Conservation (phyloP, 64 coral and sea anemone species). For the Stichodactyla mertensii region DNA sequence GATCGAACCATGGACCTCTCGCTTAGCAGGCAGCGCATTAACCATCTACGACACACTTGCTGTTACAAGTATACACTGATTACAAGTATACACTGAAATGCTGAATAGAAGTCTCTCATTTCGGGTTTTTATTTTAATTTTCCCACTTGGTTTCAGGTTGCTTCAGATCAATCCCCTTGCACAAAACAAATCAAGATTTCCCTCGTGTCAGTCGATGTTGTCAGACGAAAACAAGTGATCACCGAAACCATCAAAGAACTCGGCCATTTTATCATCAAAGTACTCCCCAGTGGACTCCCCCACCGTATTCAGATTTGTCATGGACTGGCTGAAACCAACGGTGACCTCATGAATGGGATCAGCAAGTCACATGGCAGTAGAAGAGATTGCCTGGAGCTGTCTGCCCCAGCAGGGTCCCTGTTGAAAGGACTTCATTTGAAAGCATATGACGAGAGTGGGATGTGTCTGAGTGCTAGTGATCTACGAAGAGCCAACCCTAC, state of each 20-base stretch:
- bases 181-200: slow-evolving; percentile 61
- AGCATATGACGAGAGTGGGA: slow-evolving; percentile 80
- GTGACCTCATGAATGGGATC: slow-evolving; percentile 35
- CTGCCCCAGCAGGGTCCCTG: slow-evolving; percentile 67
- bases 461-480: slow-evolving; percentile 26
- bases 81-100: too few species aligned
- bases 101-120: not conserved
- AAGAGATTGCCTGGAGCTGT: slow-evolving; percentile 68
- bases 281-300: slow-evolving; percentile 77
- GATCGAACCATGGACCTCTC: too few species aligned
- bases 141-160: not conserved
- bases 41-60: too few species aligned
- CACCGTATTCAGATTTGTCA: slow-evolving; percentile 69
- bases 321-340: not conserved
- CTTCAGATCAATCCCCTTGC: slow-evolving; percentile 47
- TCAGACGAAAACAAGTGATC: slow-evolving; percentile 49
- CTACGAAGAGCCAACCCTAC: slow-evolving; percentile 33
- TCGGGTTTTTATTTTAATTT: not conserved
- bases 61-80: too few species aligned
- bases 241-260: slow-evolving; percentile 59
- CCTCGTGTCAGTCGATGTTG: slow-evolving; percentile 48
- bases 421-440: slow-evolving; percentile 54
- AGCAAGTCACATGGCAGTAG: not conserved
- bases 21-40: too few species aligned
- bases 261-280: slow-evolving; percentile 69